A percentile compares a stretch with the other conserved stretches of the same genome.
Evolutionary conservation across 2,888 invertebrate species (phyloP).

Genomic region (Drosophila anceps): DNA sequence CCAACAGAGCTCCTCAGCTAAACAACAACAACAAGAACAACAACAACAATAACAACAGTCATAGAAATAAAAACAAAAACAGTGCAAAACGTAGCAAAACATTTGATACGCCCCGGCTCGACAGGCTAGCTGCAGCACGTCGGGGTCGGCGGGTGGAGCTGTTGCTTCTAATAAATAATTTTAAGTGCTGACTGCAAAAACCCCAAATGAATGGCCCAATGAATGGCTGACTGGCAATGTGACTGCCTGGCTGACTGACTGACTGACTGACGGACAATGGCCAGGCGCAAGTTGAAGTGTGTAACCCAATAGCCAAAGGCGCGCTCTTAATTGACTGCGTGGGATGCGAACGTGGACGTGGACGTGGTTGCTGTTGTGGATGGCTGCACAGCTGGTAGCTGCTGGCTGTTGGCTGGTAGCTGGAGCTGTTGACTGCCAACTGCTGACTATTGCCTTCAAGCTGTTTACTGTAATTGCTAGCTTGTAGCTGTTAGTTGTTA

Average conservation of each 20-base stretch:
- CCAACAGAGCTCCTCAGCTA: conserved; percentile 24
- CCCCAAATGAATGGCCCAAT: conserved; percentile 33
- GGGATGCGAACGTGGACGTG: conserved; percentile 49
- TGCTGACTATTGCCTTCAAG: conserved; percentile 16
- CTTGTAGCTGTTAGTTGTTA: conserved; percentile 40
- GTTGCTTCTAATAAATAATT: conserved; percentile 78
- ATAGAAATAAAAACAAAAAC: conserved; percentile 29
- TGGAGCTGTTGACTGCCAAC: conserved; percentile 23
- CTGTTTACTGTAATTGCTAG: conserved; percentile 49
- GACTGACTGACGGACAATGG: conserved; percentile 17
- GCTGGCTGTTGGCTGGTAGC: conserved; percentile 16
- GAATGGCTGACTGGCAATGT: conserved; percentile 8
- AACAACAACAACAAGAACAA: conserved; percentile 1
- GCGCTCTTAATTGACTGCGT: conserved; percentile 80
- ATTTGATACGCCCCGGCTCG: conserved; percentile 65
- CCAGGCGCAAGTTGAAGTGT: conserved; percentile 66
- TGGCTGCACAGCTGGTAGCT: conserved; percentile 50
- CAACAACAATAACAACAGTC: background rate
- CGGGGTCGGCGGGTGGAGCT: conserved; percentile 37
- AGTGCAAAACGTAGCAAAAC: conserved; percentile 51
- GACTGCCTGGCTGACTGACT: background rate
- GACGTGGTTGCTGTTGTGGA: conserved; percentile 16
- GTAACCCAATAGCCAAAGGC: conserved; percentile 76
- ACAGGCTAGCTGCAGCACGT: conserved; percentile 21
- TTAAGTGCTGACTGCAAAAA: conserved; percentile 74